phyloP scores from a whole-genome alignment of 2,797 vertebrate genomes.

The Dryobates pubescens region DNA sequence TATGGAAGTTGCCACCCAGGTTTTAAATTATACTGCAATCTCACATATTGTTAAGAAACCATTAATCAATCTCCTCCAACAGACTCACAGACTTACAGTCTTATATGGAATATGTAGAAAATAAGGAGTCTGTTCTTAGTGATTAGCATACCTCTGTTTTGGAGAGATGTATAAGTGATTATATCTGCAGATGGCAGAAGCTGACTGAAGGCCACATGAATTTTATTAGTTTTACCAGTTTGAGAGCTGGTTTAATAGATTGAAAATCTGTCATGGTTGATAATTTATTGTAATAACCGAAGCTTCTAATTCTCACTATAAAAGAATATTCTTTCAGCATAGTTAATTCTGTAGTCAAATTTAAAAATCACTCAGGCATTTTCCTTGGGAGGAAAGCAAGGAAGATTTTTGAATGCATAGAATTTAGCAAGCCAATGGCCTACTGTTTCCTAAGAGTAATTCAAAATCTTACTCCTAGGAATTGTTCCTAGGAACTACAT shows the following conservation, averaged over 20 bases:
- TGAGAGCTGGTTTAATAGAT: neutral
- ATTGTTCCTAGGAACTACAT: neutral
- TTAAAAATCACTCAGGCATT: neutral
- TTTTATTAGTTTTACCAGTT: neutral
- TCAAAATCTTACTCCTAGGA: neutral
- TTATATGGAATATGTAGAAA: neutral
- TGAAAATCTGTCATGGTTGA: neutral
- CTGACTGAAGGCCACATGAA: neutral
- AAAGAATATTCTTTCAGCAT: neutral
- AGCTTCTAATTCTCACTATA: neutral
- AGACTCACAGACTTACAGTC: neutral
- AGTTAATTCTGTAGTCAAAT: neutral
- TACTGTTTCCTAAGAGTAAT: neutral
- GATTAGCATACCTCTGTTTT: neutral
- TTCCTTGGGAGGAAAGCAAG: neutral
- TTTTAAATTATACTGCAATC: slow-evolving; percentile 39
- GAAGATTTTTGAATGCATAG: neutral
- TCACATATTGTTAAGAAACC: neutral
- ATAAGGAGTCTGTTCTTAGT: neutral
- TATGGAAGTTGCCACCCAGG: neutral
- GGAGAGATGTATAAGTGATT: neutral
- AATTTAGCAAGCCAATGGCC: neutral
- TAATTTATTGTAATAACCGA: neutral
- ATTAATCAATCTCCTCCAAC: neutral
- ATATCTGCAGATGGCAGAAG: neutral